Base-by-base conservation (phyloP, 2,888 invertebrate genomes). In the Vandiemenella viatica region DNA sequence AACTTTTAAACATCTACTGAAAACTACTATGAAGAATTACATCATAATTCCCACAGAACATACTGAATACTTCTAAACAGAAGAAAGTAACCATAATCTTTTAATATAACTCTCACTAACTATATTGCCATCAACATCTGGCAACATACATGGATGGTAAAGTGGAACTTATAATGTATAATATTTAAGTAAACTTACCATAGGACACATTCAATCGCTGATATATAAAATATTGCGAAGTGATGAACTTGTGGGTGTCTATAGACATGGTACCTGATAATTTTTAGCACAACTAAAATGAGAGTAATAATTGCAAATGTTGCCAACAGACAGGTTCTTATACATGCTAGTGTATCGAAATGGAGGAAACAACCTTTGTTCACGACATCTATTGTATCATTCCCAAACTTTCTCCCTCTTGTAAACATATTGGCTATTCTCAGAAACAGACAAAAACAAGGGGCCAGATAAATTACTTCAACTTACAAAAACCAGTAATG, bases 171-270 rank as follows among this genome's bases (percentile, higher is more conserved):
- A 32, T 13, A 13, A 13, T 13, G 3, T 3, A 32, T 4, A 32
- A 13, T 13, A 13, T 32, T 26, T 32, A 13, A 32, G n/a, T 19
- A 19, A n/a, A 50, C 63, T 61, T 61, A 72, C 72, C 68, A 68
- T 41, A 69, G 59, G 40, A 66, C 59, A 58, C 68, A 68, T 58
- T 70, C 68, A 26, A 70, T 57, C 13, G 65, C 64, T 32, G 71
- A 70, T 22, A 67, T 62, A 57, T 71, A 71, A 58, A 71, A 71
- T 53, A 72, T 67, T 52, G 67, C 62, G 59, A 68, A 71, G 55
- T 71, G 71, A 55, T 72, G 70, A 54, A 69, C 63, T 50, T 67
- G 66, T 19, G 65, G 67, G 55, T 71, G 70, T 45, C 62, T 64
- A 51, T 64, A 63, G 19, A 64, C 57, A 55, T 71, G 71, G 19